Conservation (phyloP, 2,888 invertebrate species). For the Antheraea assamensis region DNA sequence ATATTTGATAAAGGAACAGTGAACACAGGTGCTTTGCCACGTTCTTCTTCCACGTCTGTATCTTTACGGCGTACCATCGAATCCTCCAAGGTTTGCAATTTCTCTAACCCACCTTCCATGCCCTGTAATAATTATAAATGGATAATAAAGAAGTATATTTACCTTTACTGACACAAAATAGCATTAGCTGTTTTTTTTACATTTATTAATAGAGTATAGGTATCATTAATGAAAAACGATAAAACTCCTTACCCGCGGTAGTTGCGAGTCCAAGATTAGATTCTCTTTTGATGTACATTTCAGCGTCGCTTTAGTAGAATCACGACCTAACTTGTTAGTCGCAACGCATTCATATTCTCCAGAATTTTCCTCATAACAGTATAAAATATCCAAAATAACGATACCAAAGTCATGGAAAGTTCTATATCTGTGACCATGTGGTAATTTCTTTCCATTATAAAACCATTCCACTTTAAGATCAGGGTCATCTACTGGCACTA, state of each 20-base stretch:
- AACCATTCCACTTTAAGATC: constrained; percentile 97
- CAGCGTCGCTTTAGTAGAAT: constrained; percentile 91
- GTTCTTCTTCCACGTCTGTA: constrained; percentile 87
- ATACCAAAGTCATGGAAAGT: constrained; percentile 99
- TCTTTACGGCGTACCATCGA: constrained; percentile 90
- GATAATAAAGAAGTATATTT: background rate
- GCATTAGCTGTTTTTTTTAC: background rate
- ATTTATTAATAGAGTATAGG: background rate
- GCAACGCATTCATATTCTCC: constrained; percentile 97
- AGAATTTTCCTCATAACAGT: constrained; percentile 98
- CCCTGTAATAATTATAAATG: constrained; percentile 77
- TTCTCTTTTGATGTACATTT: constrained; percentile 95
- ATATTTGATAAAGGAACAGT: constrained; percentile 94
- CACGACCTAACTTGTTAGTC: constrained; percentile 94
- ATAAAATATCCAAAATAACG: constrained; percentile 96
- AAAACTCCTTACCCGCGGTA: constrained; percentile 87
- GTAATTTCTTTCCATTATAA: constrained; percentile 95
- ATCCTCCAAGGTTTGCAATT: constrained; percentile 95
- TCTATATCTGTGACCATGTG: constrained; percentile 97
- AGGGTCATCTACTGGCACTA: constrained; percentile 97
- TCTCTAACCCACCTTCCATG: constrained; percentile 97
- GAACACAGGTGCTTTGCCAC: constrained; percentile 94
- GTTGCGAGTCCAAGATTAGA: constrained; percentile 95
- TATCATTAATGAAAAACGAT: background rate
- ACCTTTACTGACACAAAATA: background rate